Percentiles rank a stretch among this genome's conserved stretches.
Conservation (phyloP, 2,113 vertebrate species). For the Scopus umbretta region DNA sequence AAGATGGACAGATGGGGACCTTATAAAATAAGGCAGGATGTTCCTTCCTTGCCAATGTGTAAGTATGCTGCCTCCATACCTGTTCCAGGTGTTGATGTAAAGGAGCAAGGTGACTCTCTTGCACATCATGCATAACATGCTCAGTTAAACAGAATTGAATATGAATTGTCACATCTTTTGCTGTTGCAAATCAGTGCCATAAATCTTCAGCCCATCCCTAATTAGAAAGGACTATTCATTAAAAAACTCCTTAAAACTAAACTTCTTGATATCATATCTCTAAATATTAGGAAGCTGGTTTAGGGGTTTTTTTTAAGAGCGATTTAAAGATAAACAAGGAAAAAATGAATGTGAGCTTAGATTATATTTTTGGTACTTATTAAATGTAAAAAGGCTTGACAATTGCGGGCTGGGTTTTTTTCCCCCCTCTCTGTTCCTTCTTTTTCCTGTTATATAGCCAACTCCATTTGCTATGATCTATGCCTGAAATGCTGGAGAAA, state of each 20-base stretch:
- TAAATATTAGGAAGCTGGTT: neutral
- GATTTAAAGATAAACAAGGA: neutral
- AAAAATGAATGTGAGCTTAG: neutral
- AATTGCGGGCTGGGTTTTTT: neutral
- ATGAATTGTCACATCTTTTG: neutral
- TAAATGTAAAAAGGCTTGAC: neutral
- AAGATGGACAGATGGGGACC: neutral
- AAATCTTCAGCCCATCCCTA: neutral
- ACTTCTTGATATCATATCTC: neutral
- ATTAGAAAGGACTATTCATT: neutral
- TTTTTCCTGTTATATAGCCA: neutral
- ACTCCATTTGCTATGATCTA: conserved; percentile 10
- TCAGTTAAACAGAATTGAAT: neutral
- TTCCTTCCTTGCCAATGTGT: conserved; percentile 1
- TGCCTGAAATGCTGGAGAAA: conserved; percentile 3
- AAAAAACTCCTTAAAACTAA: neutral
- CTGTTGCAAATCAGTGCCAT: neutral
- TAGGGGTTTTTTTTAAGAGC: neutral
- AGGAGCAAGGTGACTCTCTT: conserved; percentile 11
- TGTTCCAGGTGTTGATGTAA: conserved; percentile 34
- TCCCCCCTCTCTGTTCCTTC: neutral
- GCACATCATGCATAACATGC: neutral
- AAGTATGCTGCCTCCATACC: neutral
- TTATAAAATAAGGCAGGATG: neutral
- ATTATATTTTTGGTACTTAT: neutral